Conservation (phyloP, 2,113 vertebrate species). For the Epinephelus lanceolatus region DNA sequence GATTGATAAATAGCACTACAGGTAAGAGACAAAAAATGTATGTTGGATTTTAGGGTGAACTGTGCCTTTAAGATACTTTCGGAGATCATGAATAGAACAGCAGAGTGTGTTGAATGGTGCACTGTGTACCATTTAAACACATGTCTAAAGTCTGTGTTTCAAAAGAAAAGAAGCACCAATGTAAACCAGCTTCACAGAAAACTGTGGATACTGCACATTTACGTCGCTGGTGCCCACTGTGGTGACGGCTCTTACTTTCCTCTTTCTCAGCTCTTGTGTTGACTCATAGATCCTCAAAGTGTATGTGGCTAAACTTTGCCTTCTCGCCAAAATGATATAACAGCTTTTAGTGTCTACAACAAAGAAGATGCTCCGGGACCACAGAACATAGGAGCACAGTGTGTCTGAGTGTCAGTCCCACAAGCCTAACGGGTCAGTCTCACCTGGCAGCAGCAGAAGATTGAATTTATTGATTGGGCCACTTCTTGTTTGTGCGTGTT, state of each 20-base stretch:
- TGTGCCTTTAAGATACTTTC: background rate
- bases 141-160: background rate
- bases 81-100: background rate
- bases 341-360: constrained; percentile 25
- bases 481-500: constrained; percentile 52
- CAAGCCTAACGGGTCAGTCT: constrained; percentile 31
- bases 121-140: background rate
- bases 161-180: background rate
- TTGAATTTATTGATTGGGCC: constrained; percentile 74
- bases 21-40: no score
- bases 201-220: background rate
- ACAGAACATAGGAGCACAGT: background rate
- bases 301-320: background rate
- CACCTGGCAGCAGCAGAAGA: constrained; percentile 62
- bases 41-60: no score
- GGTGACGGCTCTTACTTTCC: background rate
- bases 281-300: background rate
- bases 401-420: constrained; percentile 41
- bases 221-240: background rate
- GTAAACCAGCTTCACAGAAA: background rate
- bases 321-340: background rate
- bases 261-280: background rate
- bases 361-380: constrained; percentile 27
- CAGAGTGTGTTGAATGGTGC: background rate
- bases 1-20: no score